Evolutionary conservation across 2,888 invertebrate genomes (phyloP), one percentile per base, ranked within the genome.

Genomic region (Salpingus planirostris): DNA sequence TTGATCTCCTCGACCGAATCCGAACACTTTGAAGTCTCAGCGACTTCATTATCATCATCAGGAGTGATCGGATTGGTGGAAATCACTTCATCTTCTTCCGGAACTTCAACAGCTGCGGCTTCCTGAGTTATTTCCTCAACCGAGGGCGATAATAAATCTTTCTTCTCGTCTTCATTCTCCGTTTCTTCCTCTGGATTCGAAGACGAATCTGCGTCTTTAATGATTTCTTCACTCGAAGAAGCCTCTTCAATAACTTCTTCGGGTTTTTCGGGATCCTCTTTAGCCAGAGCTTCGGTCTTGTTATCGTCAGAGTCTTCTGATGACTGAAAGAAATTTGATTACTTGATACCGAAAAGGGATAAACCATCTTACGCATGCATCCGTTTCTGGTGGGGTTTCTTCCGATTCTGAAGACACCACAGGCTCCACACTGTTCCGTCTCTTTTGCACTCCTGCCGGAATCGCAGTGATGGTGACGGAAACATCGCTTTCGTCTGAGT

Each of bases 371-470:
- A n/a, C n/a, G n/a, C n/a, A n/a, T n/a, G n/a, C n/a, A n/a, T n/a
- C n/a, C n/a, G n/a, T n/a, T n/a, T n/a, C n/a, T 7, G 18, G 18
- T 18, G 8, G 8, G 6, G 23, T 10, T 25, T 27, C 39, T 5
- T 24, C 24, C 18, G 18, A 29, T 22, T 44, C 45, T 7, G 48
- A 44, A 10, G 52, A 45, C n/a, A 48, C 53, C 23, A 52, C 47
- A 22, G 55, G 55, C 40, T 59, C 59, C 22, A 55, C 50, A 36
- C 53, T 57, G 24, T 44, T 51, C 36, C 54, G 42, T 34, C 52
- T 39, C 40, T 52, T 57, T 33, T 55, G 57, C 13, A 55, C 54
- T 26, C 49, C 49, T 14, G 56, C 54, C 22, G 57, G 54, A 39
- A 55, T 45, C 33, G 58, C 43, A 38, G 39, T 36, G 15, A 38